Evolutionary conservation across 2,797 vertebrate genomes (phyloP).

Genomic region (Pipistrellus pygmaeus): DNA sequence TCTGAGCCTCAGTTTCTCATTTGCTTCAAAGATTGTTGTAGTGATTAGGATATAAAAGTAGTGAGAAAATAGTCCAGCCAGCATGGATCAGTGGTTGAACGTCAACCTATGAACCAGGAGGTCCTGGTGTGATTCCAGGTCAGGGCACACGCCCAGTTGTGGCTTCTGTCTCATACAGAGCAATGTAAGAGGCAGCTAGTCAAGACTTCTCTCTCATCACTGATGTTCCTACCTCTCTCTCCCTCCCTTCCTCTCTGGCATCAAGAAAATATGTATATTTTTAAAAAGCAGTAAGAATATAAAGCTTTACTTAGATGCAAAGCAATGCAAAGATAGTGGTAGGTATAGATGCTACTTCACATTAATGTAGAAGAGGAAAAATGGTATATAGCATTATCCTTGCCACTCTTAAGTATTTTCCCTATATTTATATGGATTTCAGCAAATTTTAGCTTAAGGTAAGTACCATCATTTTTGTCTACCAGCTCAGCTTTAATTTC

Average conservation of each 20-base stretch:
- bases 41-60: neutral
- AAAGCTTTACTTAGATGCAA: slow-evolving; percentile 10
- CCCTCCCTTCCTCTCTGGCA: no score
- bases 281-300: neutral
- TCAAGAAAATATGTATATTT: no score
- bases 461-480: slow-evolving; percentile 58
- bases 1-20: neutral
- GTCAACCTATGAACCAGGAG: no score
- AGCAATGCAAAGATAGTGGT: neutral
- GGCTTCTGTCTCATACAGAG: no score
- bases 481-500: slow-evolving; percentile 56
- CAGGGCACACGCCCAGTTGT: no score
- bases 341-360: neutral
- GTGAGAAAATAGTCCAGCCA: neutral
- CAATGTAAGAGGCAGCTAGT: no score
- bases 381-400: neutral
- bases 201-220: no score
- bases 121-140: no score
- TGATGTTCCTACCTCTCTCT: no score
- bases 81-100: no score
- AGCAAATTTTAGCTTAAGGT: slow-evolving; percentile 45
- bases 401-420: slow-evolving; percentile 57
- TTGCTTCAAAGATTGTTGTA: neutral
- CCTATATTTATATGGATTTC: slow-evolving; percentile 33
- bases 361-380: slow-evolving; percentile 12